Evolutionary conservation across 2,888 invertebrate genomes (phyloP), one percentile per base, ranked within the genome.

Genomic region (Ectropis crepuscularia): DNA sequence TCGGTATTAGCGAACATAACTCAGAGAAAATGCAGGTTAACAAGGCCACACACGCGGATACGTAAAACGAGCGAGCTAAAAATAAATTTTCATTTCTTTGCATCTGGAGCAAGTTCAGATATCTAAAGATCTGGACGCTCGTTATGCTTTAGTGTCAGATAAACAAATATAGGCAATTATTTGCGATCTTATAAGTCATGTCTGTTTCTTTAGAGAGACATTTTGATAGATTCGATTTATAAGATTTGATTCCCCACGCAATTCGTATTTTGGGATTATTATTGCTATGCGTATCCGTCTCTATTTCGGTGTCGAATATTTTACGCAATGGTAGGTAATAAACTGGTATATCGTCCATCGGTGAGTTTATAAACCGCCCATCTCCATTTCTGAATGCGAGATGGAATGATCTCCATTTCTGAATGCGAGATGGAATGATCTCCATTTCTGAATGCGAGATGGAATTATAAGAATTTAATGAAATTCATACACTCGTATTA

Each of bases 51-150:
- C 67, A 61, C 66, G 8, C 64, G 64, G 57, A 65, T 65, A 63
- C 71, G 66, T 70, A 57, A 69, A 63, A 69, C 64, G 65, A 64
- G 55, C 37, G 45, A 41, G 53, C 49, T 70, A 70, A 67, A 65
- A 65, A 67, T 69, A 71, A 61, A 59, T 61, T 45, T 42, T 57
- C 51, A 71, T 73, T 73, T 73, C 69, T 73, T 73, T 71, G 61
- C 71, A 73, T 69, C 67, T 73, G 72, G 71, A 73, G 65, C 72
- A 71, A 71, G 72, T 71, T 71, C 71, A 73, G 60, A 57, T 62
- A 63, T 43, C 50, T 39, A 59, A 61, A 38, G 65, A 61, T 50
- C 48, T 53, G 57, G 48, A 60, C 49, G 51, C 59, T 62, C 62
- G 55, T 55, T 62, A 49, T 60, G 60, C 60, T 68, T 67, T 64